Percentiles rank a stretch among this genome's conserved stretches.
These are phyloP conservation scores for Xiphophorus maculatus DNA, from an alignment of 2,113 vertebrate genomes.

Conservation along the genomic window DNA sequence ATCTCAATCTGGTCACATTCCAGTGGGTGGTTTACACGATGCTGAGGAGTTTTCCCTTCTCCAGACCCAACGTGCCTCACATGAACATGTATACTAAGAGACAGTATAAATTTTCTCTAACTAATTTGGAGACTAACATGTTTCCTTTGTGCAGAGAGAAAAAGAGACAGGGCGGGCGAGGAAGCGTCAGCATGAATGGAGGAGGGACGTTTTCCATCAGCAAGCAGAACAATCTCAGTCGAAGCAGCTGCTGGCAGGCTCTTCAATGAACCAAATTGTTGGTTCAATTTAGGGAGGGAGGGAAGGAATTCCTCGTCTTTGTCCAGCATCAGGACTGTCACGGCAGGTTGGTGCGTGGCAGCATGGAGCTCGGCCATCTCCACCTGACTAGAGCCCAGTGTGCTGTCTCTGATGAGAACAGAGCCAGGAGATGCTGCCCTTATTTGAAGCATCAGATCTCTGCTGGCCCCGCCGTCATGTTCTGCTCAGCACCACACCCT, in stretches of 20 bases:
- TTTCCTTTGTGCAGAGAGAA: conserved; percentile 56
- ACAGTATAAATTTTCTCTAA: background rate
- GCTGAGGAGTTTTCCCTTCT: background rate
- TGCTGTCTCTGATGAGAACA: background rate
- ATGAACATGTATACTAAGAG: background rate
- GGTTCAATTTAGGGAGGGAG: conserved; percentile 22
- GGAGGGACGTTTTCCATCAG: conserved; percentile 37
- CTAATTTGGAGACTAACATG: conserved; percentile 18
- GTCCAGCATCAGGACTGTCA: conserved; percentile 54
- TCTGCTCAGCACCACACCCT: conserved; percentile 50
- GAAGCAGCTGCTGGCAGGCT: conserved; percentile 22
- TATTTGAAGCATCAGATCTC: background rate
- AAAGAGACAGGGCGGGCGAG: background rate
- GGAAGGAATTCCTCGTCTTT: conserved; percentile 45
- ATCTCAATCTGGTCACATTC: too few relatives aligned
- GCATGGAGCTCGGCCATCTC: conserved; percentile 17
- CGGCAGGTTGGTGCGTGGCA: conserved; percentile 10
- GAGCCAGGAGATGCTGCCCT: background rate
- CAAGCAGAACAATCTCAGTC: conserved; percentile 38
- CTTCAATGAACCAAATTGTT: conserved; percentile 37
- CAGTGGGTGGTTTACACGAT: background rate
- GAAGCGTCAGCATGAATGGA: conserved; percentile 33
- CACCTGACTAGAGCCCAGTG: conserved; percentile 31
- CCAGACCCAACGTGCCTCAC: background rate
- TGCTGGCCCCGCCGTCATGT: background rate